Evolutionary conservation across 2,888 invertebrate species (phyloP).

Genomic region (Nematopogon swammerdamellus): DNA sequence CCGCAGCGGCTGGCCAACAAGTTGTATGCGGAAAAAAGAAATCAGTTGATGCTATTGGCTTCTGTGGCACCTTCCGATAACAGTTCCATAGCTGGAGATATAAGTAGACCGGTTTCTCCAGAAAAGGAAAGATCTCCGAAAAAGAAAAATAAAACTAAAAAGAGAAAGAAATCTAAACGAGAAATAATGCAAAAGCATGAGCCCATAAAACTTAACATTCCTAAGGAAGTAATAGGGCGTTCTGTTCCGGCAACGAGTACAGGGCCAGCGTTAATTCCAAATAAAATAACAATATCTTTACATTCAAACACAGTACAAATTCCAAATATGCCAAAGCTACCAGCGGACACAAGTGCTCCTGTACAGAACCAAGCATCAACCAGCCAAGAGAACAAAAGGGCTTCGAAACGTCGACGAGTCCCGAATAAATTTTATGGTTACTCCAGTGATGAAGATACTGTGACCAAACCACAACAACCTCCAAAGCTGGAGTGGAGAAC

Average conservation of each 20-base stretch:
- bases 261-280: constrained; percentile 26
- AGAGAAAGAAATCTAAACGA: constrained; percentile 64
- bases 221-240: constrained; percentile 42
- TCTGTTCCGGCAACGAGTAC: constrained; percentile 21
- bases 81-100: constrained; percentile 55
- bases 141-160: constrained; percentile 59
- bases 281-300: constrained; percentile 48
- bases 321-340: constrained; percentile 28
- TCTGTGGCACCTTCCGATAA: constrained; percentile 61
- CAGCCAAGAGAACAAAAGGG: constrained; percentile 60
- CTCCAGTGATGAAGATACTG: constrained; percentile 78
- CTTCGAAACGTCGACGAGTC: constrained; percentile 75
- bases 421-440: constrained; percentile 88
- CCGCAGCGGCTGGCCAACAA: constrained; percentile 74
- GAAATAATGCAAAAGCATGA: constrained; percentile 45
- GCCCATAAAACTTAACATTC: constrained; percentile 60
- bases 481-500: constrained; percentile 73
- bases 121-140: constrained; percentile 28
- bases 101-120: constrained; percentile 64
- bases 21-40: constrained; percentile 70
- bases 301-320: constrained; percentile 51
- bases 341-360: constrained; percentile 11
- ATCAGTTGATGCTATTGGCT: constrained; percentile 61
- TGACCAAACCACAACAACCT: constrained; percentile 54
- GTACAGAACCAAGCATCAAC: constrained; percentile 24